Percentiles rank a stretch among this genome's conserved stretches.
These are phyloP conservation scores for Clavelina lepadiformis DNA, from an alignment of 23 tunicate genomes.

Conservation along the genomic window DNA sequence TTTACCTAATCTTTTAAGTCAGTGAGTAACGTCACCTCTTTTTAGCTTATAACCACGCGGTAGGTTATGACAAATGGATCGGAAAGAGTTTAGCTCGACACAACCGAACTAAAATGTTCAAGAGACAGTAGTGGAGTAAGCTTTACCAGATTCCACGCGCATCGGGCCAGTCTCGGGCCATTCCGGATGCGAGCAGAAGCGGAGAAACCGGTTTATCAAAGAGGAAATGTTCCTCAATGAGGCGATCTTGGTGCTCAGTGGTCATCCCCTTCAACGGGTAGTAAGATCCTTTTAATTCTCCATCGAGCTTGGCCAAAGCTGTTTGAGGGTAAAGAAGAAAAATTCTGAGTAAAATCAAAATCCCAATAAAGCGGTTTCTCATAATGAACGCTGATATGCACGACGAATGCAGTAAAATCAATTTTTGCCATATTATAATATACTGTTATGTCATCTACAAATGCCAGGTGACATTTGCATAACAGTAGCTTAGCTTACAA, in stretches of 20 bases:
- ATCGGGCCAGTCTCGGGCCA: conserved; percentile 99
- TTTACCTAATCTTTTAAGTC: background rate
- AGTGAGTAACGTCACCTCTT: background rate
- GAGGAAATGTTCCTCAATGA: conserved; percentile 76
- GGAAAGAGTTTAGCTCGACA: background rate
- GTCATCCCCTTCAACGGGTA: conserved; percentile 85
- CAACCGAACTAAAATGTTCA: background rate
- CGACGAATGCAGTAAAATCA: too few species aligned
- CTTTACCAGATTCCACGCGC: conserved; percentile 96
- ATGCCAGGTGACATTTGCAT: too few species aligned
- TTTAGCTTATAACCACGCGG: background rate
- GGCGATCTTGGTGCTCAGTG: conserved; percentile 79
- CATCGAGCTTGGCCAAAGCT: conserved; percentile 85
- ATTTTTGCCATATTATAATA: too few species aligned
- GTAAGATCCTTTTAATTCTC: conserved; percentile 87
- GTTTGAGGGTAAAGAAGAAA: too few species aligned
- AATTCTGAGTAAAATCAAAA: too few species aligned
- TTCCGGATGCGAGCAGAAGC: conserved; percentile 86
- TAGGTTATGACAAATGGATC: too few species aligned
- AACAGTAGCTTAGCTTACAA: too few species aligned
- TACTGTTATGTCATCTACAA: too few species aligned
- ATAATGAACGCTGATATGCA: too few species aligned
- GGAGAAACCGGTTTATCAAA: conserved; percentile 93
- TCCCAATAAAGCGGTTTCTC: too few species aligned
- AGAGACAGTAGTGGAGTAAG: background rate